These are phyloP conservation scores for Pollenia griseotomentosa DNA, from an alignment of 2,888 invertebrate genomes.

Conservation along the genomic window DNA sequence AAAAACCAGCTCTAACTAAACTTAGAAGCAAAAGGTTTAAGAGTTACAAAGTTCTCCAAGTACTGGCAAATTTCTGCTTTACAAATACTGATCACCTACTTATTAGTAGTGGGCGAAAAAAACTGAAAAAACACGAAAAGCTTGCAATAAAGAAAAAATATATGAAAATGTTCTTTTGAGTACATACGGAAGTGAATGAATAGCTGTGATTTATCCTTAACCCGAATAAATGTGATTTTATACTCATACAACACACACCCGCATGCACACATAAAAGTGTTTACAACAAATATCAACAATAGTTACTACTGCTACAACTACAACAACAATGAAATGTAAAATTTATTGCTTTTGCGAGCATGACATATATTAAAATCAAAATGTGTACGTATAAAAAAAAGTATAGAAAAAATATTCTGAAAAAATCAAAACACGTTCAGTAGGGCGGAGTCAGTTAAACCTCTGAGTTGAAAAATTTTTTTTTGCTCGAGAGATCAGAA, in stretches of 20 bases:
- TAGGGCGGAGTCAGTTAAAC: too few relatives aligned
- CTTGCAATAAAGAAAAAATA: neutral
- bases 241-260: neutral
- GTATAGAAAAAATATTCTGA: neutral
- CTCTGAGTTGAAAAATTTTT: too few relatives aligned
- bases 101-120: neutral
- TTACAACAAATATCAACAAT: constrained; percentile 25
- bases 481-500: too few relatives aligned
- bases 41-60: too few relatives aligned
- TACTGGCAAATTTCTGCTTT: neutral
- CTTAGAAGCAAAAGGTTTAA: too few relatives aligned
- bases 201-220: constrained; percentile 69
- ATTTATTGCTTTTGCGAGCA: constrained; percentile 67
- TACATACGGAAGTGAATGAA: constrained; percentile 64
- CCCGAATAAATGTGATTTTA: constrained; percentile 63
- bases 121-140: neutral
- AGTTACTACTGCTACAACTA: constrained; percentile 9
- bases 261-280: neutral
- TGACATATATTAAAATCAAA: constrained; percentile 51
- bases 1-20: too few relatives aligned
- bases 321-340: constrained; percentile 52
- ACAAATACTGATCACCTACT: neutral
- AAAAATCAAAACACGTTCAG: constrained; percentile 10
- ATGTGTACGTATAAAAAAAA: neutral
- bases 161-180: constrained; percentile 55